phyloP scores from a whole-genome alignment of 2,113 vertebrate species.

The Amia ocellicauda region DNA sequence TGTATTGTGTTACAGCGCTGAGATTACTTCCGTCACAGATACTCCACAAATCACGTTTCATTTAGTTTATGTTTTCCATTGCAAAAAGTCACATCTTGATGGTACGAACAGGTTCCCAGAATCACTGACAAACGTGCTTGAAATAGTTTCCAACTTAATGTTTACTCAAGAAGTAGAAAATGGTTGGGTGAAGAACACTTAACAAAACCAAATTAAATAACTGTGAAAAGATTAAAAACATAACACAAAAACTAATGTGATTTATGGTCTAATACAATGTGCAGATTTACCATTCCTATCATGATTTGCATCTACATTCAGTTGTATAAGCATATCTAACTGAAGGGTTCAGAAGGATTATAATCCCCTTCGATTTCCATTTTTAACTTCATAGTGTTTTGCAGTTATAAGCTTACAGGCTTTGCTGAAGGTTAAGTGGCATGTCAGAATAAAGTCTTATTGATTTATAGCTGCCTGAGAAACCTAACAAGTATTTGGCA shows the following conservation, averaged over 20 bases:
- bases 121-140: neutral
- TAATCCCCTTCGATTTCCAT: constrained; percentile 6
- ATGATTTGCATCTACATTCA: too few species aligned
- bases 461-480: constrained; percentile 8
- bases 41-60: constrained; percentile 20
- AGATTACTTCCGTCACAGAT: constrained; percentile 21
- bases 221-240: too few species aligned
- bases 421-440: constrained; percentile 12
- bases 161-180: neutral
- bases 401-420: constrained; percentile 5
- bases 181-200: neutral
- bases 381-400: constrained; percentile 2
- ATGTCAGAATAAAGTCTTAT: constrained; percentile 8
- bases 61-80: neutral
- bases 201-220: neutral
- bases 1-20: constrained; percentile 4
- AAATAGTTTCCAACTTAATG: constrained; percentile 1
- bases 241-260: too few species aligned
- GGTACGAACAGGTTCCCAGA: neutral
- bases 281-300: neutral
- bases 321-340: neutral
- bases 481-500: neutral
- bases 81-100: neutral
- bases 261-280: neutral
- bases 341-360: neutral